These are phyloP conservation scores for Onychostoma macrolepis DNA, from an alignment of 2,113 vertebrate genomes.

Conservation along the genomic window DNA sequence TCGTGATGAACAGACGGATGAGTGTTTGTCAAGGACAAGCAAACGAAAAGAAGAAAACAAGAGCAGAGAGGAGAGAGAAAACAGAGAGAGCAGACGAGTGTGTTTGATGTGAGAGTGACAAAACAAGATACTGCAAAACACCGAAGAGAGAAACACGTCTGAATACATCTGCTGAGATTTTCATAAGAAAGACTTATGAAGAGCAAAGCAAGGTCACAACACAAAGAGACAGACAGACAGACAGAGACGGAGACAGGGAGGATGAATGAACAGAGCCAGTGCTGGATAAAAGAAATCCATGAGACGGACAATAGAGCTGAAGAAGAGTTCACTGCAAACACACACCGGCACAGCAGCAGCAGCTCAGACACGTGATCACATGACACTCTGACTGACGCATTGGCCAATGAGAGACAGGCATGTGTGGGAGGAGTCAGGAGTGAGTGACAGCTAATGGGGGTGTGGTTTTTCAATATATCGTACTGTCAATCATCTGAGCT, in stretches of 20 bases:
- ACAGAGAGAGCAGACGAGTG: neutral
- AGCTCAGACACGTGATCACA: no score
- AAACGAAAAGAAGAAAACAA: neutral
- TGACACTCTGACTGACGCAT: no score
- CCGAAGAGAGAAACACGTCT: neutral
- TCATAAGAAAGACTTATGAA: neutral
- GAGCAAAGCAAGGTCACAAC: neutral
- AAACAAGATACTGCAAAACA: neutral
- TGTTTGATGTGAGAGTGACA: neutral
- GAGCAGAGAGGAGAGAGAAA: neutral
- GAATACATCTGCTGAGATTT: neutral
- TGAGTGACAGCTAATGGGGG: no score
- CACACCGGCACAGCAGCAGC: no score
- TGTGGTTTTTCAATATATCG: no score
- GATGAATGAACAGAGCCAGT: neutral
- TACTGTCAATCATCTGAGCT: no score
- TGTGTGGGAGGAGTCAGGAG: no score
- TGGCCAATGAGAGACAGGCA: no score
- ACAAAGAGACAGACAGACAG: neutral
- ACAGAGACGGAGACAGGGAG: neutral
- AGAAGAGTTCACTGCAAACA: neutral
- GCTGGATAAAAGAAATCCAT: neutral
- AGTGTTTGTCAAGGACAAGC: neutral
- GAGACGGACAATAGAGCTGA: neutral
- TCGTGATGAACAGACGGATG: neutral